Conservation (phyloP, 2,113 vertebrate genomes). For the Leptosomus discolor region DNA sequence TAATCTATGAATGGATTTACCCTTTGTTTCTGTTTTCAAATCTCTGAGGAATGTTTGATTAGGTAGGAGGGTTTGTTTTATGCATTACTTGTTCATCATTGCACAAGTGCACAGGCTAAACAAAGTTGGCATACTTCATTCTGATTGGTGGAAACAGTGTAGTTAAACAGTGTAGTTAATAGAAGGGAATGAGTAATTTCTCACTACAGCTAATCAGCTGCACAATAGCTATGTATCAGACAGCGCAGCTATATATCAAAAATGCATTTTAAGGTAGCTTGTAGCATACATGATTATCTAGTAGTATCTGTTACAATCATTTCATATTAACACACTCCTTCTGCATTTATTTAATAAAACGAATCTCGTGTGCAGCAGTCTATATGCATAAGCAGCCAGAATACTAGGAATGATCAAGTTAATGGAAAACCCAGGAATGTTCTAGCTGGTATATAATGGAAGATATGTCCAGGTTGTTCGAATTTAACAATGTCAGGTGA, state of each 20-base stretch:
- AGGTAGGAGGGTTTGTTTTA: constrained; percentile 60
- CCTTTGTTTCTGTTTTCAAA: constrained; percentile 64
- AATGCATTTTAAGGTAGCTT: not conserved
- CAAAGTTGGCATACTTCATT: constrained; percentile 64
- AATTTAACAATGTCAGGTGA: not conserved
- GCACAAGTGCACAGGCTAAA: constrained; percentile 53
- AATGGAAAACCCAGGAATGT: not conserved
- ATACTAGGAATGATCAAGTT: not conserved
- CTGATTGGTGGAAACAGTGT: constrained; percentile 46
- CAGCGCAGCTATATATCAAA: not conserved
- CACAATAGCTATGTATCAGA: not conserved
- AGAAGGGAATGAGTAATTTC: constrained; percentile 55
- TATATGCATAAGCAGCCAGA: not conserved
- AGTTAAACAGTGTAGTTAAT: constrained; percentile 52
- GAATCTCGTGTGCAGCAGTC: not conserved
- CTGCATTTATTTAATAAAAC: not conserved
- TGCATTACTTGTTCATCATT: constrained; percentile 67
- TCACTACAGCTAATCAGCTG: constrained; percentile 42
- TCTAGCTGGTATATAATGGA: not conserved
- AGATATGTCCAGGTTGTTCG: not conserved
- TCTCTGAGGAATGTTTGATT: constrained; percentile 63
- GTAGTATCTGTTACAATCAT: not conserved
- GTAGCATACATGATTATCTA: not conserved
- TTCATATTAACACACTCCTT: not conserved
- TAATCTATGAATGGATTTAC: constrained; percentile 41